Base-by-base conservation (phyloP, 23 tunicate genomes). In the Styela plicata region DNA sequence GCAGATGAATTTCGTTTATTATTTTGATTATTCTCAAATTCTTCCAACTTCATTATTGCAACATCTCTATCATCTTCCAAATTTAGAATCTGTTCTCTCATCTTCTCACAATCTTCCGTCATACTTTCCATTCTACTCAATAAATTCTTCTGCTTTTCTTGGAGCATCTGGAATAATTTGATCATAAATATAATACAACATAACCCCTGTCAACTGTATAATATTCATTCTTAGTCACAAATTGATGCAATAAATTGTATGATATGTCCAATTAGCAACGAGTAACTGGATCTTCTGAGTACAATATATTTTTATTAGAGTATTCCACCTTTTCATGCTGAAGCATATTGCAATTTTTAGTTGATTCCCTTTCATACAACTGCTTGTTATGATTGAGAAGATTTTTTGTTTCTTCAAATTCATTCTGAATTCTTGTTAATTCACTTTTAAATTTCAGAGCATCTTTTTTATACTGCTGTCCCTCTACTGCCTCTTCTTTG, bases 241-340 rank as follows among this genome's bases (percentile, higher is more conserved):
- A n/a, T n/a, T n/a, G n/a, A n/a, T n/a, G n/a, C n/a, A n/a, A n/a
- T n/a, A n/a, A n/a, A n/a, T n/a, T n/a, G n/a, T n/a, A n/a, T n/a
- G n/a, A n/a, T n/a, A n/a, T n/a, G n/a, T n/a, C n/a, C n/a, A n/a
- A n/a, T n/a, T n/a, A n/a, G n/a, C n/a, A n/a, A n/a, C n/a, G n/a
- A n/a, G n/a, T n/a, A n/a, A n/a, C n/a, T n/a, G n/a, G n/a, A n/a
- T n/a, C n/a, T n/a, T n/a, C n/a, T n/a, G n/a, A n/a, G n/a, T n/a
- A n/a, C n/a, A n/a, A n/a, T n/a, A n/a, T n/a, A n/a, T n/a, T n/a
- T n/a, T n/a, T n/a, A n/a, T n/a, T n/a, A n/a, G n/a, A n/a, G n/a
- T n/a, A n/a, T n/a, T n/a, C n/a, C 20, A 89, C 94, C 82, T 89
- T 67, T 65, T 89, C 94, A 80, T 84, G 94, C 63, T 82, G 88